Conservation (phyloP, 2,888 invertebrate species). For the Hoplodrina ambigua region DNA sequence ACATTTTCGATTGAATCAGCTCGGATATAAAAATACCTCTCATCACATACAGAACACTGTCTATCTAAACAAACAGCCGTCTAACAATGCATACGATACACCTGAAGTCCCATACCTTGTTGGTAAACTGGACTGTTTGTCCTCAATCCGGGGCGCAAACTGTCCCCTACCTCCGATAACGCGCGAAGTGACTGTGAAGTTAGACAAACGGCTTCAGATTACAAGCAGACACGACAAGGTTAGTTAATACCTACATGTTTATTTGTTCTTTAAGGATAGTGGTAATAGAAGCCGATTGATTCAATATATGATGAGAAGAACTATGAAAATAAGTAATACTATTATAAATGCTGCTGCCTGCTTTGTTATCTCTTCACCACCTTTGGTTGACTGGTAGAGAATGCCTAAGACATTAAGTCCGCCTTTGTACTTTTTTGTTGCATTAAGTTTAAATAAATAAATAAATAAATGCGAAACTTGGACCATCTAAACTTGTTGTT, state of each 20-base stretch:
- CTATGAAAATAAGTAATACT: too few relatives aligned
- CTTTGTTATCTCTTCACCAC: too few relatives aligned
- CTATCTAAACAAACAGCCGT: conserved; percentile 12
- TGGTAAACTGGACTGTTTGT: conserved; percentile 57
- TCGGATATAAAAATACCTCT: background rate
- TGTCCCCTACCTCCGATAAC: conserved; percentile 52
- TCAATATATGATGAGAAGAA: too few relatives aligned
- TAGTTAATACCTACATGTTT: conserved; percentile 21
- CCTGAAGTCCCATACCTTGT: conserved; percentile 40
- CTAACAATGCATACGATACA: conserved; percentile 11
- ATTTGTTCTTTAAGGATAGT: background rate
- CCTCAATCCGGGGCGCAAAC: conserved; percentile 59
- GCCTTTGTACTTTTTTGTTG: too few relatives aligned
- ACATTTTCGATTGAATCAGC: background rate
- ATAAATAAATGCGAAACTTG: too few relatives aligned
- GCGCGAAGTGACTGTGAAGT: conserved; percentile 41
- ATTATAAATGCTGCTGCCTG: too few relatives aligned
- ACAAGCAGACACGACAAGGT: conserved; percentile 21
- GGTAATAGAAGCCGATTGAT: background rate
- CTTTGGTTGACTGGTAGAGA: too few relatives aligned
- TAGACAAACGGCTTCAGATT: conserved; percentile 43
- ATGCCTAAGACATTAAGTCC: too few relatives aligned
- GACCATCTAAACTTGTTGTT: too few relatives aligned
- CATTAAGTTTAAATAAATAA: too few relatives aligned
- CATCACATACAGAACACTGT: background rate